Evolutionary conservation across 2,113 vertebrate genomes (phyloP), one percentile per base, ranked within the genome.

Genomic region (Bucco capensis): DNA sequence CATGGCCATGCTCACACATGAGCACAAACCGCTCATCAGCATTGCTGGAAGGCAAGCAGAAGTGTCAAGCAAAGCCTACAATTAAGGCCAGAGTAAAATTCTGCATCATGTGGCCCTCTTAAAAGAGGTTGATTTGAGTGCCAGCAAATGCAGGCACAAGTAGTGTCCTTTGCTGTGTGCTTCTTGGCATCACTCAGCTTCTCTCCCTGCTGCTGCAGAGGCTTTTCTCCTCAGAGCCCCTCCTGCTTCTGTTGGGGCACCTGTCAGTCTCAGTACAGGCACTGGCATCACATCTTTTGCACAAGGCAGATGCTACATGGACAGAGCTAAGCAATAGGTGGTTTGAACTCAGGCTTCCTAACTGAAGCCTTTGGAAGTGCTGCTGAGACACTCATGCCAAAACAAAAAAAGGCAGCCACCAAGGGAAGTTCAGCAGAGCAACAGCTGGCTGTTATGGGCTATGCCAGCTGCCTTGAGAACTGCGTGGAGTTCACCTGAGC

Each of bases 321-420:
- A 6, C 21, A 0, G 1, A 82, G 21, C 14, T 42, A 51, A 46
- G 28, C 40, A n/a, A 19, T 0, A n/a, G 9, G 33, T 0, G 0
- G 11, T 27, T 51, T 67, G 56, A 78, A 51, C 16, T 19, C 7
- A 33, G 47, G 14, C 28, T 72, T 60, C 44, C 65, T 66, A 12
- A 66, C 1, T 18, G 80, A 50, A 44, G 40, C 22, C n/a, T 80
- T 57, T 53, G 42, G 58, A 31, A 11, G 25, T 2, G 5, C 54
- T 24, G 6, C 62, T 64, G 37, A 40, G n/a, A 70, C 58, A 77
- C 25, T 21, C 38, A 9, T 8, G 19, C 24, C 46, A 71, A 77
- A 83, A 70, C 46, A 71, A 77, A 83, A 70, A 3, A 1, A 50
- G 67, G 18, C 54, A 78, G 57, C 25, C 5, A 5, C 35, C 12